Base-by-base conservation (phyloP, 30 jellyfish, hydroid and myxozoan genomes). In the Mastigias papua region DNA sequence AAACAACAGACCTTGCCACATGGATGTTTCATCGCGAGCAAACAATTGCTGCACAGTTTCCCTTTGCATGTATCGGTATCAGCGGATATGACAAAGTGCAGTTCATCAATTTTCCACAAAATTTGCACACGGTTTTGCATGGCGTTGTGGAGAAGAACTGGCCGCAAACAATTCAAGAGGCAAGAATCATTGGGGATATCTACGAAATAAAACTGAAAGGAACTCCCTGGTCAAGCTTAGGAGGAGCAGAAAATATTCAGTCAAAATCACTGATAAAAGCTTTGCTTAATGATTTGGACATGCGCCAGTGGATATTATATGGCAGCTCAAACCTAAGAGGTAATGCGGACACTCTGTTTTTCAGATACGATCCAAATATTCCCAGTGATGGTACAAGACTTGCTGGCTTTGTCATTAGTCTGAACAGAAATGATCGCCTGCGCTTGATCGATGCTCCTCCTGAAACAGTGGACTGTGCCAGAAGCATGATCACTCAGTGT, bases 21-120 rank as follows among this genome's bases (percentile, higher is more conserved):
- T 87, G 96, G 96, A 19, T 87, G 32, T 87, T 87, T 48, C 96
- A 87, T 34, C 42, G 90, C 35, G 96, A 87, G 81, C 73, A 76
- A 61, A 48, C 80, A 17, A 50, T 16, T 16, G 37, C 73, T n/a
- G 58, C 90, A 6, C 96, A 87, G 42, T 76, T 75, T 30, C 70
- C 54, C 0, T 73, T 87, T 65, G 96, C 81, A 1, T 76, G 86
- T 20, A 78, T 87, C 66, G 90, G 96, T 1, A 60, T 87, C 22
- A 87, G 96, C 32, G 58, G 90, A 54, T 7, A 65, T 0, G 96
- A 87, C 48, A 87, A 78, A 57, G 58, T 87, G 22, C 90, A 76
- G 35, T 54, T 87, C 23, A 42, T 87, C 29, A 67, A 73, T 42
- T 85, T 85, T 63, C 94, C 94, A 8, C 69, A 80, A 15, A 73